Conservation (phyloP, 2,113 vertebrate genomes). For the Todiramphus saurophagus region DNA sequence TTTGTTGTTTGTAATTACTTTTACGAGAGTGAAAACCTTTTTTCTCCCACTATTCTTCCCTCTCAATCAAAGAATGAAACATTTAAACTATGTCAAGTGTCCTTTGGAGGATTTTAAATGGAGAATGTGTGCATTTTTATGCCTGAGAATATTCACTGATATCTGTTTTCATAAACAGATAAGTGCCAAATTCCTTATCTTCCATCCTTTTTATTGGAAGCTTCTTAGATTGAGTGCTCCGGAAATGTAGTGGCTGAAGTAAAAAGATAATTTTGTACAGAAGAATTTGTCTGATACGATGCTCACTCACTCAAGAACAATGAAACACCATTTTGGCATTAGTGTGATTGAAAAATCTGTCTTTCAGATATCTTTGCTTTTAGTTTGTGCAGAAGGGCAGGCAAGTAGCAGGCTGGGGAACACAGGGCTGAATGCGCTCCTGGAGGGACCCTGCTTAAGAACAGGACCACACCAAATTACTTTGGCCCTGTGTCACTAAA, state of each 20-base stretch:
- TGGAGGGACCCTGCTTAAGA: background rate
- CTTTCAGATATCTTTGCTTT: background rate
- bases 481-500: background rate
- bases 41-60: background rate
- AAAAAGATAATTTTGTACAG: constrained; percentile 3
- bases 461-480: background rate
- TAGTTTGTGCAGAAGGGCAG: background rate
- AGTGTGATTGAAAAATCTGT: background rate
- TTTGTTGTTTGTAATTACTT: constrained; percentile 33
- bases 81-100: constrained; percentile 29
- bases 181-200: constrained; percentile 42
- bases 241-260: constrained; percentile 15
- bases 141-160: constrained; percentile 19
- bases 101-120: constrained; percentile 40
- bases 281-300: background rate
- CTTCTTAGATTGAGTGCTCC: constrained; percentile 5
- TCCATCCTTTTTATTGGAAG: background rate
- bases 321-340: background rate
- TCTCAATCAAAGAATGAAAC: background rate
- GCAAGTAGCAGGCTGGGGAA: background rate
- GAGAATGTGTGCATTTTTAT: constrained; percentile 1
- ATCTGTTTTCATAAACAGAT: constrained; percentile 38
- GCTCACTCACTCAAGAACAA: background rate
- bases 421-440: fast-evolving
- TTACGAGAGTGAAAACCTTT: constrained; percentile 1